Evolutionary conservation across 2,888 invertebrate species (phyloP).

Genomic region (Drosophila monieri): DNA sequence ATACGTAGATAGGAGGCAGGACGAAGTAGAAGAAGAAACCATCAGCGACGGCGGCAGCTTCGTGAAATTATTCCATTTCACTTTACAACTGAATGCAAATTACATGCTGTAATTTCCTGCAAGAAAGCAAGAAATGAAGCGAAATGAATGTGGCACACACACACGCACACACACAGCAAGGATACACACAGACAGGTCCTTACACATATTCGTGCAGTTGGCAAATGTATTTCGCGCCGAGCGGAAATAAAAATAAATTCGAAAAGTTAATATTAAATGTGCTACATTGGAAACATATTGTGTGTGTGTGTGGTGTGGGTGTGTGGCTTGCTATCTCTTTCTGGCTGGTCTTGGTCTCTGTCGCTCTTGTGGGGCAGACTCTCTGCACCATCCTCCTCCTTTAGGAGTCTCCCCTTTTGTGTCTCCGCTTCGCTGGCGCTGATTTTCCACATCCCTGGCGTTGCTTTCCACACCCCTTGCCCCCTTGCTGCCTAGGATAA

Average conservation of each 20-base stretch:
- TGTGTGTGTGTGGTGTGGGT: constrained; percentile 26
- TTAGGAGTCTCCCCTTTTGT: constrained; percentile 4
- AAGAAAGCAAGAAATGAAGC: constrained; percentile 77
- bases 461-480: constrained; percentile 27
- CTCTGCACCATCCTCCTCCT: constrained; percentile 24
- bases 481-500: not conserved
- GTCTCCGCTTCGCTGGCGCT: constrained; percentile 50
- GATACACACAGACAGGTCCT: constrained; percentile 11
- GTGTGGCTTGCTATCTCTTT: constrained; percentile 4
- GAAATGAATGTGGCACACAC: constrained; percentile 72
- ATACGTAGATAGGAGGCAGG: constrained; percentile 10
- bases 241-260: constrained; percentile 76
- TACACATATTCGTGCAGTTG: constrained; percentile 21
- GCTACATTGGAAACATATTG: constrained; percentile 78
- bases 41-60: constrained; percentile 57
- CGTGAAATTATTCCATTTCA: constrained; percentile 78
- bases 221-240: constrained; percentile 70
- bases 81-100: constrained; percentile 78
- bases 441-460: constrained; percentile 75
- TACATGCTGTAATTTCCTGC: constrained; percentile 78
- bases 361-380: not conserved
- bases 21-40: constrained; percentile 36
- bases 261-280: constrained; percentile 78
- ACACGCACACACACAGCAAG: constrained; percentile 13
- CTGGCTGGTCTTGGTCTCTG: not conserved